These are phyloP conservation scores for Thymelicus acteon DNA, from an alignment of 2,888 invertebrate species.

Conservation along the genomic window DNA sequence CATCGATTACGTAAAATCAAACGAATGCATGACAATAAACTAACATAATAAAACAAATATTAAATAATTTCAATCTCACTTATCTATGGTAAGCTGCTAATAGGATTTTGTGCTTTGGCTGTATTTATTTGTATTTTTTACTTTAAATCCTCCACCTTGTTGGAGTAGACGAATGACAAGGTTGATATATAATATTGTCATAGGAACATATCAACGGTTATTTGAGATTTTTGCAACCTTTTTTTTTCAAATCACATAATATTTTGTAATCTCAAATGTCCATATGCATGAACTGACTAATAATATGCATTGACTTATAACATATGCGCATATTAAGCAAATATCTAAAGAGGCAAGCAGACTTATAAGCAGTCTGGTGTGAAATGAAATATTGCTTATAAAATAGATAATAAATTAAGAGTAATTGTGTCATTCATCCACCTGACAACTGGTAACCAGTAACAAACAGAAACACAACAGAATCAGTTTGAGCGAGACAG, in stretches of 20 bases:
- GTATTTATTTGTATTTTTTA: conserved; percentile 35
- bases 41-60: conserved; percentile 30
- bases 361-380: no score
- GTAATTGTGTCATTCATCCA: conserved; percentile 37
- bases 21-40: conserved; percentile 20
- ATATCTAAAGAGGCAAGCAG: no score
- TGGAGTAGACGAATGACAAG: conserved; percentile 39
- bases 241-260: no score
- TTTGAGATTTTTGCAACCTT: no score
- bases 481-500: conserved; percentile 28
- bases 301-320: no score
- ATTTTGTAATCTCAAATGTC: no score
- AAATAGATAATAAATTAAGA: not conserved
- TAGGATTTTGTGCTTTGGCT: conserved; percentile 57
- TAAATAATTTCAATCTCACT: conserved; percentile 24
- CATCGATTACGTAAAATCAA: conserved; percentile 11
- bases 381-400: no score
- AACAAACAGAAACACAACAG: conserved; percentile 1
- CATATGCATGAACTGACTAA: no score
- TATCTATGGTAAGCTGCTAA: conserved; percentile 39
- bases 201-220: not conserved
- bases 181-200: not conserved
- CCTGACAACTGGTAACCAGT: conserved; percentile 21
- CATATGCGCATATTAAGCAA: no score
- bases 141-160: conserved; percentile 41